Evolutionary conservation across 2,113 vertebrate genomes (phyloP).

Genomic region (Ellobius talpinus): DNA sequence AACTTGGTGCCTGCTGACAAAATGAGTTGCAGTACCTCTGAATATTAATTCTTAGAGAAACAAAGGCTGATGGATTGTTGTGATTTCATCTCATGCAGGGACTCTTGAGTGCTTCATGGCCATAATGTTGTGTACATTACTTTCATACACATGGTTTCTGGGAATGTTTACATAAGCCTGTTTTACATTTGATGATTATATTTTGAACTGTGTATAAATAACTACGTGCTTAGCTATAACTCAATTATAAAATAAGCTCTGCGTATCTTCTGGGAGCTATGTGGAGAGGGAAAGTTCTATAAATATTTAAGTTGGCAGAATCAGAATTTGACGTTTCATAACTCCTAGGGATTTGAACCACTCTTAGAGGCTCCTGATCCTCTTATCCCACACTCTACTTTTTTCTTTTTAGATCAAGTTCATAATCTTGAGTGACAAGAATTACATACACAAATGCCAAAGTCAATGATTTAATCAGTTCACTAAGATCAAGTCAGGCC

Average conservation of each 20-base stretch:
- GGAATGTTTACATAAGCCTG: slow-evolving; percentile 56
- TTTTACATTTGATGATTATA: slow-evolving; percentile 66
- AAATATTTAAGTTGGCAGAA: slow-evolving; percentile 40
- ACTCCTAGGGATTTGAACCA: slow-evolving; percentile 7
- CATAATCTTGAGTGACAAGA: background rate
- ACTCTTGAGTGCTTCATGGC: background rate
- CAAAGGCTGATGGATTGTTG: slow-evolving; percentile 65
- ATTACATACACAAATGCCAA: background rate
- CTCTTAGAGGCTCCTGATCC: background rate
- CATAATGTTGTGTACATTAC: background rate
- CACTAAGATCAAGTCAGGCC: background rate
- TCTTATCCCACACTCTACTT: background rate
- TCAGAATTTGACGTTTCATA: slow-evolving; percentile 19
- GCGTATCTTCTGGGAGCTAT: slow-evolving; percentile 48
- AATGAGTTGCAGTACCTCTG: slow-evolving; percentile 12
- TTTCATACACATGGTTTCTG: background rate
- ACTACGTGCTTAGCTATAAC: slow-evolving; percentile 32
- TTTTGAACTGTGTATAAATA: slow-evolving; percentile 69
- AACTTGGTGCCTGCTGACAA: slow-evolving; percentile 1
- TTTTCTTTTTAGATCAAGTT: background rate
- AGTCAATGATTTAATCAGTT: background rate
- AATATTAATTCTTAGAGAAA: slow-evolving; percentile 64
- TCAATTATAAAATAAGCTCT: slow-evolving; percentile 53
- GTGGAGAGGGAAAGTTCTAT: slow-evolving; percentile 27
- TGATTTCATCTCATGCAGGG: slow-evolving; percentile 42